These are phyloP conservation scores for Zootoca vivipara DNA, from an alignment of 2,113 vertebrate genomes.

Conservation along the genomic window DNA sequence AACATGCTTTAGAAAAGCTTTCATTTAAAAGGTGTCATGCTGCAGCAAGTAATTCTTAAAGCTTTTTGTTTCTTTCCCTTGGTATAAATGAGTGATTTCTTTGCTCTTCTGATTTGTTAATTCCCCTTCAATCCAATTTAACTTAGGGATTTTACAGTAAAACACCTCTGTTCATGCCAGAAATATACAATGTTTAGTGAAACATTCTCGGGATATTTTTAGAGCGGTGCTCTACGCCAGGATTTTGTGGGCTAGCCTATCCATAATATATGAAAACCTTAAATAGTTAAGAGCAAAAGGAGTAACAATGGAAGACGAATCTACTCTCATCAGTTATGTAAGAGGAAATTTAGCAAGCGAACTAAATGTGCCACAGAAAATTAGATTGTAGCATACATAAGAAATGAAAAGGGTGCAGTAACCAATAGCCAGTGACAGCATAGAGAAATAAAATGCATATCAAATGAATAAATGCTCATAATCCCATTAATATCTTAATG, in stretches of 20 bases:
- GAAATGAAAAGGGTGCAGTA: background rate
- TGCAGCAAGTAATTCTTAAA: slow-evolving; percentile 11
- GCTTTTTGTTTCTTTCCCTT: background rate
- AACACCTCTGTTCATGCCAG: slow-evolving; percentile 2
- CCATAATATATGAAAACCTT: background rate
- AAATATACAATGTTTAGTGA: background rate
- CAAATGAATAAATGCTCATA: background rate
- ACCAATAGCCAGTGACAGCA: background rate
- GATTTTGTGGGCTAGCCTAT: background rate
- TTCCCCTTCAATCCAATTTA: background rate
- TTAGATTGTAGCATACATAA: background rate
- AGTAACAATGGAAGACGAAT: background rate
- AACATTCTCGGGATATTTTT: background rate
- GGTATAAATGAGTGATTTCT: slow-evolving; percentile 19
- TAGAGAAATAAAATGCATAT: background rate
- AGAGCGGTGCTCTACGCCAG: background rate
- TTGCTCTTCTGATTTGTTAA: slow-evolving; percentile 24
- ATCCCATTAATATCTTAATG: background rate
- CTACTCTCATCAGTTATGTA: background rate
- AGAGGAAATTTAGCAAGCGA: background rate
- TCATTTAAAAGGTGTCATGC: slow-evolving; percentile 9
- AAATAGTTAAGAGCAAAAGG: background rate
- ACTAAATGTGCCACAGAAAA: background rate
- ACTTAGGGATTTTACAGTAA: background rate
- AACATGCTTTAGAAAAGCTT: slow-evolving; percentile 17